phyloP scores from a whole-genome alignment of 2,113 vertebrate genomes.

The Limnothrissa miodon region DNA sequence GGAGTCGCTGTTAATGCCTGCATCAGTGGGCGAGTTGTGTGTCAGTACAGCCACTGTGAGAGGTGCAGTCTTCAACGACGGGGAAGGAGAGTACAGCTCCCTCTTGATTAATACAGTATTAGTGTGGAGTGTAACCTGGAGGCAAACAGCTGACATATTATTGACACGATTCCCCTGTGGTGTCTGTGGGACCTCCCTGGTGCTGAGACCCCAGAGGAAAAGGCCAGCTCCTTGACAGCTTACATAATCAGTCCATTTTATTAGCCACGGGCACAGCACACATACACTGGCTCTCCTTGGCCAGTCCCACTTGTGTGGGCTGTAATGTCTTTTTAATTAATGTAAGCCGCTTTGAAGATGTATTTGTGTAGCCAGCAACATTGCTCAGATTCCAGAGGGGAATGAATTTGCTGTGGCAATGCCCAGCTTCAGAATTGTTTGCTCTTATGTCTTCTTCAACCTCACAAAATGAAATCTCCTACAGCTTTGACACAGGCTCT shows the following conservation, averaged over 20 bases:
- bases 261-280: constrained; percentile 42
- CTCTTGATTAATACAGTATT: constrained; percentile 16
- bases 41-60: neutral
- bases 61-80: neutral
- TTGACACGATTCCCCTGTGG: constrained; percentile 34
- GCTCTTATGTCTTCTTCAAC: neutral
- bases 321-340: constrained; percentile 59
- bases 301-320: constrained; percentile 36
- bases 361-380: constrained; percentile 43
- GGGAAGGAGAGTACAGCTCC: neutral
- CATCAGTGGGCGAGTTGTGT: neutral
- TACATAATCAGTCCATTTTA: constrained; percentile 50
- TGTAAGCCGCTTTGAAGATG: constrained; percentile 47
- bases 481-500: neutral
- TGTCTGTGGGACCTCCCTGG: constrained; percentile 30
- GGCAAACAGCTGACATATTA: constrained; percentile 32
- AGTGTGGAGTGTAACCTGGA: constrained; percentile 26
- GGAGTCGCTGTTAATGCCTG: neutral
- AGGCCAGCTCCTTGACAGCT: constrained; percentile 33
- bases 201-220: constrained; percentile 25
- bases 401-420: neutral
- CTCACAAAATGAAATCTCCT: neutral
- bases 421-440: neutral
- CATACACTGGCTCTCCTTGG: constrained; percentile 31
- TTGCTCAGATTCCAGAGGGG: constrained; percentile 22